phyloP scores from a whole-genome alignment of 2,888 invertebrate species.

The Pyrgus malvae region DNA sequence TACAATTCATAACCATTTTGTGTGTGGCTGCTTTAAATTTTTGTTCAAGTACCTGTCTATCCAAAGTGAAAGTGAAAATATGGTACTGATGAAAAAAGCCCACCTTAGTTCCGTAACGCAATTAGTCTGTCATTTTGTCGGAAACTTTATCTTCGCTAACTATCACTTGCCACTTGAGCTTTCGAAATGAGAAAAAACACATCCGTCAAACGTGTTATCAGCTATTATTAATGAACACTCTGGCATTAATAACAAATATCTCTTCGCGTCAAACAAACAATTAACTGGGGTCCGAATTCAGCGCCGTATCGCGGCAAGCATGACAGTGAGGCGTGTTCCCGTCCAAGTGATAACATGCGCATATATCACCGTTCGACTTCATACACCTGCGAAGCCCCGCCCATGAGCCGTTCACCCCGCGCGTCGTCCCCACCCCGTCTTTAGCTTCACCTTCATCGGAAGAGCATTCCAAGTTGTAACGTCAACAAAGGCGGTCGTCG shows the following conservation, averaged over 20 bases:
- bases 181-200: conserved; percentile 29
- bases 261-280: conserved; percentile 52
- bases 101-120: conserved; percentile 40
- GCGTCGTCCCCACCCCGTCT: conserved; percentile 47
- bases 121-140: conserved; percentile 59
- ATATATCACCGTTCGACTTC: conserved; percentile 71
- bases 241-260: conserved; percentile 8
- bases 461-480: conserved; percentile 67
- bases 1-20: too few relatives aligned
- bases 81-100: too few relatives aligned
- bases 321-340: conserved; percentile 75
- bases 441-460: conserved; percentile 64
- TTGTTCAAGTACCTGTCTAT: too few relatives aligned
- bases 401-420: conserved; percentile 44
- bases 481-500: conserved; percentile 55
- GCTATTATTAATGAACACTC: conserved; percentile 19
- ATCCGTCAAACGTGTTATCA: conserved; percentile 32
- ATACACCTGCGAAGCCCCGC: conserved; percentile 74
- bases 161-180: conserved; percentile 41
- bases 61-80: too few relatives aligned
- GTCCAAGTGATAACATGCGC: conserved; percentile 70
- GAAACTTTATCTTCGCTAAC: conserved; percentile 49
- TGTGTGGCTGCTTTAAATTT: too few relatives aligned
- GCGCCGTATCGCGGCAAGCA: conserved; percentile 46
- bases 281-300: conserved; percentile 49